phyloP scores from a whole-genome alignment of 2,113 vertebrate species.

The Chrysemys picta region DNA sequence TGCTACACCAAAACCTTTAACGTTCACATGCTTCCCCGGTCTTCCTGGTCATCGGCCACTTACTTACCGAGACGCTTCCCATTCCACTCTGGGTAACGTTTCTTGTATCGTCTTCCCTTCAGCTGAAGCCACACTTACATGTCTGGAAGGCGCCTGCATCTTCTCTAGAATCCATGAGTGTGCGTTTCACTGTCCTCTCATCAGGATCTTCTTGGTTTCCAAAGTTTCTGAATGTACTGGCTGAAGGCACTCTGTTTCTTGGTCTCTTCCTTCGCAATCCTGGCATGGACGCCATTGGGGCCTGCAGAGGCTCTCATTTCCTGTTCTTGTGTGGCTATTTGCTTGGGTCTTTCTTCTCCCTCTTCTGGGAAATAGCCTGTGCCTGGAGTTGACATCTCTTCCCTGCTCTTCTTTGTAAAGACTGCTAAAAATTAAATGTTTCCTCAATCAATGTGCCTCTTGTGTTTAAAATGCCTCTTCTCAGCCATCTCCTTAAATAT shows the following conservation, averaged over 20 bases:
- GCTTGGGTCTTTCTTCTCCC: conserved; percentile 1
- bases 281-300: neutral
- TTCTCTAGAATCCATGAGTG: rapidly evolving
- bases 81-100: rapidly evolving
- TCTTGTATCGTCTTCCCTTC: neutral
- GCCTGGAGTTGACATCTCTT: neutral
- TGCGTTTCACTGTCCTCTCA: rapidly evolving
- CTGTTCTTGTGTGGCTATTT: neutral
- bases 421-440: neutral
- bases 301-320: neutral
- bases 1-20: neutral
- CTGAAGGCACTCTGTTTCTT: neutral
- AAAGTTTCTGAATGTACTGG: neutral
- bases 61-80: rapidly evolving
- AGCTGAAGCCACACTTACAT: rapidly evolving
- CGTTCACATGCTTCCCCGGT: neutral
- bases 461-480: neutral
- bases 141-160: rapidly evolving
- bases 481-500: neutral
- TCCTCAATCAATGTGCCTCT: neutral
- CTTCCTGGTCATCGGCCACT: rapidly evolving
- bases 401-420: neutral
- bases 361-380: neutral
- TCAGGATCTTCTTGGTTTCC: rapidly evolving
- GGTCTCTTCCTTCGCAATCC: neutral